Evolutionary conservation across 1,140 invertebrate species (phyloP), one percentile per base, ranked within the genome.

Genomic region (Brachionus rotundiformis): DNA sequence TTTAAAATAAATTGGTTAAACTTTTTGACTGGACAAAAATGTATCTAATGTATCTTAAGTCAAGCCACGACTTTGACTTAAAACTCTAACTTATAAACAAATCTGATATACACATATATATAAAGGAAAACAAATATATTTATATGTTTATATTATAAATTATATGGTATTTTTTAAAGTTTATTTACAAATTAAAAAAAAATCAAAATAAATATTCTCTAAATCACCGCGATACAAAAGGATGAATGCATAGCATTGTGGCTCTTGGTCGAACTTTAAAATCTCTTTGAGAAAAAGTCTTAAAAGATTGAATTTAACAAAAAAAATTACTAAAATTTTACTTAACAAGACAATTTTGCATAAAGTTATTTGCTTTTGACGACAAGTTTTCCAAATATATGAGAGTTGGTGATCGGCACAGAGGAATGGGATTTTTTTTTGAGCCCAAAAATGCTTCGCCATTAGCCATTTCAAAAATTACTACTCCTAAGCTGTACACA

Each of bases 301-400:
- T 2, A 59, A 77, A 19, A 23, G 36, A n/a, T 33, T 71, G 1
- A 36, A 36, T 36, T 36, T 16, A 39, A 39, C 19, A 0, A 36
- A 71, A 71, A 8, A 71, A 73, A 73, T 44, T 23, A 33, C 16
- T 16, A 10, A 77, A 59, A 8, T 19, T 36, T 49, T 49, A 79
- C 76, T 63, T 59, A 23, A 79, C 54, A 13, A 79, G 29, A 27
- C 76, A 79, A 54, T 79, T 59, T 27, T 79, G 76, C 16, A 79
- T 54, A 59, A 79, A 79, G 31, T 79, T 79, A 27, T 79, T 79
- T 27, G 76, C 76, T 33, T 39, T 41, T 27, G 47, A 25, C 11
- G 76, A 59, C 5, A 79, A 31, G 27, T 31, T 79, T 3, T 27
- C 16, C 33, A 79, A 39, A 31, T 10, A 39, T 7, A 63, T 19